Conservation (phyloP, 2,797 vertebrate genomes). For the Taenioides sp. region DNA sequence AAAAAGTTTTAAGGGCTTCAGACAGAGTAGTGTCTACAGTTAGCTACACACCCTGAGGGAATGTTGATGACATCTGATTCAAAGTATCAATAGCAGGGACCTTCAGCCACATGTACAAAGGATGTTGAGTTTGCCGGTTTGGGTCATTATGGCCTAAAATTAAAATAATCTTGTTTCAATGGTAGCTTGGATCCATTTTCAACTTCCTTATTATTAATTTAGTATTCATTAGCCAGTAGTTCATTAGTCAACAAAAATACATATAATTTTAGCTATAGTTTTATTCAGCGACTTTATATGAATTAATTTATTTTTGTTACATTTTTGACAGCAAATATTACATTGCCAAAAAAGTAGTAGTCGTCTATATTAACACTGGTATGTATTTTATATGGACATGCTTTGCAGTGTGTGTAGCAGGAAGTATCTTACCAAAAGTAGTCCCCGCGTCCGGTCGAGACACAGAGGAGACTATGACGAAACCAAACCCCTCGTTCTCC, state of each 20-base stretch:
- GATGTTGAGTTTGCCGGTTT: no score
- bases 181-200: not conserved
- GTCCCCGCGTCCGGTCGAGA: constrained; percentile 95
- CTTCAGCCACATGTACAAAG: no score
- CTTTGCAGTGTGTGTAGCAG: not conserved
- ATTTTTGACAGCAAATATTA: not conserved
- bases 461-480: constrained; percentile 97
- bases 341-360: not conserved
- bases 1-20: no score
- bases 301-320: not conserved
- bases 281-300: not conserved
- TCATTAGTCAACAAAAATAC: not conserved
- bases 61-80: no score
- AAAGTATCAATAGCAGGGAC: no score
- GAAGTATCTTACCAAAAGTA: constrained; percentile 87
- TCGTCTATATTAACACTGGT: not conserved
- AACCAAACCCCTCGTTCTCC: constrained; percentile 95
- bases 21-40: no score
- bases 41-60: no score
- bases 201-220: not conserved
- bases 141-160: not conserved
- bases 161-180: not conserved
- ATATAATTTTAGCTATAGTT: not conserved
- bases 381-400: not conserved
- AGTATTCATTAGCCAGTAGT: not conserved